Evolutionary conservation across 1,140 invertebrate species (phyloP).

Genomic region (Philopotamus ludificatus): DNA sequence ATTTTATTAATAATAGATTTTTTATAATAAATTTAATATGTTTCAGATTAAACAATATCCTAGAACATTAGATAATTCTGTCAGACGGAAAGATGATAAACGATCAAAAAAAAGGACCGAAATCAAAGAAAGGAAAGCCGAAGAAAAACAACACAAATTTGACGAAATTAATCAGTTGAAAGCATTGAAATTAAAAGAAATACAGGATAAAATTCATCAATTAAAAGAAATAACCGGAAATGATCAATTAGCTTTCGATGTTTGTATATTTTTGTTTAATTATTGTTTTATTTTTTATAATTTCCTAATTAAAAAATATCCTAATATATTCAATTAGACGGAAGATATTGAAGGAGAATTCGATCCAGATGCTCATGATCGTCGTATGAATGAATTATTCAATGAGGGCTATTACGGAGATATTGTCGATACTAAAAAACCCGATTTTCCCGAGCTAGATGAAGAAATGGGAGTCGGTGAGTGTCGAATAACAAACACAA

Average conservation of each 20-base stretch:
- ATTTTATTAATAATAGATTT: not conserved
- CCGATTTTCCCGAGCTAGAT: slow-evolving; percentile 78
- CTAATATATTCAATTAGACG: slow-evolving; percentile 50
- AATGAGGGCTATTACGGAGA: slow-evolving; percentile 82
- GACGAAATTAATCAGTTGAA: slow-evolving; percentile 87
- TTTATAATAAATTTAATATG: not conserved
- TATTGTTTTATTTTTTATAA: not conserved
- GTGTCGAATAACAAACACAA: not conserved
- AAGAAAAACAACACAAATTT: slow-evolving; percentile 79
- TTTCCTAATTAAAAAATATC: not conserved
- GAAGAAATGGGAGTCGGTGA: slow-evolving; percentile 67
- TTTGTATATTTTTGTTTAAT: slow-evolving; percentile 42
- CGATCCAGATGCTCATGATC: slow-evolving; percentile 86
- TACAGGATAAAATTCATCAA: slow-evolving; percentile 83
- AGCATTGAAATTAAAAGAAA: slow-evolving; percentile 86
- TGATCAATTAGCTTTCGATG: slow-evolving; percentile 61
- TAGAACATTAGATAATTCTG: slow-evolving; percentile 78
- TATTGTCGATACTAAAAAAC: slow-evolving; percentile 71
- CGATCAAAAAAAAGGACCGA: slow-evolving; percentile 77
- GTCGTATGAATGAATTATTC: slow-evolving; percentile 83
- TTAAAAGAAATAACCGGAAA: slow-evolving; percentile 90
- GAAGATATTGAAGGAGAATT: slow-evolving; percentile 85
- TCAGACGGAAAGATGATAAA: slow-evolving; percentile 77
- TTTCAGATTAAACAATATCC: slow-evolving; percentile 84
- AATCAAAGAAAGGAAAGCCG: slow-evolving; percentile 73